phyloP scores from a whole-genome alignment of 2,113 vertebrate species.

The Ifrita kowaldi region DNA sequence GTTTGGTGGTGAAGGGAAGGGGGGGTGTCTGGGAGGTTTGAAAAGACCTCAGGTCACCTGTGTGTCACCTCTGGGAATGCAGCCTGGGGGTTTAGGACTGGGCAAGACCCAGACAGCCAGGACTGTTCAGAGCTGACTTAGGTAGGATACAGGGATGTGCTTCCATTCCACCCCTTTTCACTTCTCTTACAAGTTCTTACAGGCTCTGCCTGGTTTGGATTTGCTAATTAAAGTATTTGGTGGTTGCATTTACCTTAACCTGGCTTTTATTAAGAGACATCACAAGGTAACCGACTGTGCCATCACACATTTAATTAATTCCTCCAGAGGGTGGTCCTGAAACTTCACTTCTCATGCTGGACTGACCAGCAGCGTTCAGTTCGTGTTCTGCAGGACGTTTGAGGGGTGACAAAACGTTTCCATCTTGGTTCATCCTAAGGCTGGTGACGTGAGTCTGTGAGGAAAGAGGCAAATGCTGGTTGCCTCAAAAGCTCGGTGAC shows the following conservation, averaged over 20 bases:
- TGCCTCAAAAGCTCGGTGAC: background rate
- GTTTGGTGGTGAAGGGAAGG: background rate
- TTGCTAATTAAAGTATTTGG: conserved; percentile 23
- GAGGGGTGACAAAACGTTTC: background rate
- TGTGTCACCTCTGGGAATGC: background rate
- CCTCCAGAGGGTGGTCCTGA: background rate
- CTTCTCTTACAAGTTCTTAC: conserved; percentile 9
- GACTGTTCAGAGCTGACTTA: background rate
- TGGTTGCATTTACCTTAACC: conserved; percentile 33
- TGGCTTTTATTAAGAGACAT: background rate
- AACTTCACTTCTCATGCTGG: background rate
- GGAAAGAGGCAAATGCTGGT: background rate
- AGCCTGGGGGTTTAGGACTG: background rate
- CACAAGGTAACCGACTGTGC: background rate
- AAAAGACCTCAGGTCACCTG: background rate
- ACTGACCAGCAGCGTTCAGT: background rate
- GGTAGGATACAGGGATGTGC: background rate
- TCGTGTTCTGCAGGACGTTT: background rate
- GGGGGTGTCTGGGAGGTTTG: background rate
- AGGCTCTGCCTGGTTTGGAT: conserved; percentile 16
- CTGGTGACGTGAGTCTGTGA: background rate
- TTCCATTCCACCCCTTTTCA: background rate
- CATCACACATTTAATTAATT: background rate
- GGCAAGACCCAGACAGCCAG: background rate
- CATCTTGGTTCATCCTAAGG: background rate